Base-by-base conservation (phyloP, 30 jellyfish, hydroid and myxozoan species). In the Euphysa ruthae region DNA sequence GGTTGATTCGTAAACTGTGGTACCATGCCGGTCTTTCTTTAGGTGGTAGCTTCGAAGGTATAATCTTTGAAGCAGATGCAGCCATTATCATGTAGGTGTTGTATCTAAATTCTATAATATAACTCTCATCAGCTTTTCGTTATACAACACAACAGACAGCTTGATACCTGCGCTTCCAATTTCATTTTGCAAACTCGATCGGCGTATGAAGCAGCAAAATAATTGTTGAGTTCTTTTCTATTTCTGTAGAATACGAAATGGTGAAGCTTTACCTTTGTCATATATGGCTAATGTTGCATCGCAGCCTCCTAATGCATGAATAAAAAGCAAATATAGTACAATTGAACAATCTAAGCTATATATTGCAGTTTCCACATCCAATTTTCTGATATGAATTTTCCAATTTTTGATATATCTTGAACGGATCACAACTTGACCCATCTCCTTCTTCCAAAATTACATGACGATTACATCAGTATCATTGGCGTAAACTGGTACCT, bases 271-370 rank as follows among this genome's bases (percentile, higher is more conserved):
- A 2, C 78, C 78, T 21, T 1, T 35, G 4, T 42, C 44, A 20
- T 33, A 32, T n/a, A 42, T 65, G 25, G 78, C 78, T 4, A 74
- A 65, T 4, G 78, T 65, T 14, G 73, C 43, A 44, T 65, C 78
- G 49, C 78, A 65, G 3, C 78, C 74, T 3, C 78, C 62, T 16
- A 34, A 65, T 10, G 78, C 78, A 65, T 65, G 78, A 42, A 43
- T 35, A 15, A 65, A 65, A 1, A 43, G 78, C 27, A 65, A 21
- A 18, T 65, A 2, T n/a, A 3, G 43, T 18, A 19, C 12, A 56
- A 56, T 7, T 18, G 55, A 2, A 18, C 38, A 2, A 19, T n/a
- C 55, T 7, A 56, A n/a, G 32, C 57, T 26, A 26, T 3, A 19
- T 1, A 31, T 3, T 2, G 69, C 69, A 2, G 57, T 56, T n/a